These are phyloP conservation scores for Lepus europaeus DNA, from an alignment of 2,113 vertebrate species.

Conservation along the genomic window DNA sequence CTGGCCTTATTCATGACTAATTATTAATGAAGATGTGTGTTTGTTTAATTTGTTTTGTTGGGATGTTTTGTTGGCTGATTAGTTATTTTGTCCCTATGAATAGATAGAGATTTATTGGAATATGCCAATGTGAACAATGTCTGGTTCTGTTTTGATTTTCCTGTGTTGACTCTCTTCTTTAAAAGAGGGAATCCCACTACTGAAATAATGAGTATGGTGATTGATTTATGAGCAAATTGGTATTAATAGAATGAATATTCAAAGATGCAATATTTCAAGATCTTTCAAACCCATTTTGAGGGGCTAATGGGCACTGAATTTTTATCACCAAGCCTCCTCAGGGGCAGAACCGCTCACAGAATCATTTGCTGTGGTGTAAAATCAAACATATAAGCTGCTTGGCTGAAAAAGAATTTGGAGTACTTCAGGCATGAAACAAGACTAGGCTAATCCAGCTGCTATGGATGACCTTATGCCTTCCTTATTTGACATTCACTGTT, in stretches of 20 bases:
- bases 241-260: neutral
- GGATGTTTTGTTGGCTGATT: neutral
- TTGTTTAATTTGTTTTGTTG: neutral
- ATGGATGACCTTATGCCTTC: neutral
- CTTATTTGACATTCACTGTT: constrained; percentile 24
- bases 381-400: neutral
- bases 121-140: neutral
- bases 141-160: neutral
- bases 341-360: accelerated
- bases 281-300: neutral
- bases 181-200: neutral
- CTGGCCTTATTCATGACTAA: neutral
- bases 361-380: neutral
- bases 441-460: neutral
- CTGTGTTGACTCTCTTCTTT: neutral
- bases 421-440: neutral
- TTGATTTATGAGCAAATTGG: neutral
- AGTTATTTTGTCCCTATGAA: neutral
- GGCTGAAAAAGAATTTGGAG: neutral
- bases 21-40: neutral
- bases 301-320: neutral
- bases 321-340: neutral
- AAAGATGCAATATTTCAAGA: neutral
- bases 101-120: neutral
- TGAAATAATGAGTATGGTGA: neutral